phyloP scores from a whole-genome alignment of 2,888 invertebrate species.

The Melanophora roralis region DNA sequence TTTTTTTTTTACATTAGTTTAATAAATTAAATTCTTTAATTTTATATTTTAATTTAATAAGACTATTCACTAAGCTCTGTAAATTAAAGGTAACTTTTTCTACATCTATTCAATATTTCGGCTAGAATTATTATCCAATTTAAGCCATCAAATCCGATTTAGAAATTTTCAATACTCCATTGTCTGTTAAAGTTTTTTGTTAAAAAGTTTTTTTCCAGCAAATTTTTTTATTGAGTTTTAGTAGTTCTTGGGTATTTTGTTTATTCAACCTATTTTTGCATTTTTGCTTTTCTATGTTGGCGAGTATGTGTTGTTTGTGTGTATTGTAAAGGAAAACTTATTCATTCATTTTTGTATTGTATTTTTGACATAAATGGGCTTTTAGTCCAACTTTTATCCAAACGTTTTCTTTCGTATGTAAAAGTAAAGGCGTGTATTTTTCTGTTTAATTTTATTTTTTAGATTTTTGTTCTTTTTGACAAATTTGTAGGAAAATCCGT shows the following conservation, averaged over 20 bases:
- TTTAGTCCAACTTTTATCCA: conserved; percentile 56
- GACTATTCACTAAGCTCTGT: not conserved
- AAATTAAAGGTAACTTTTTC: too few species aligned
- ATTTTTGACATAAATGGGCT: conserved; percentile 63
- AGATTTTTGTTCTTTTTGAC: conserved; percentile 52
- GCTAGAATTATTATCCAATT: not conserved
- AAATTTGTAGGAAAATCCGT: conserved; percentile 63
- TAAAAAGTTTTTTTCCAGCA: not conserved
- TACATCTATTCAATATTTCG: not conserved
- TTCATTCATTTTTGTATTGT: conserved; percentile 57
- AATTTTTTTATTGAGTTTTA: conserved; percentile 8
- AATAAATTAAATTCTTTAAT: not conserved
- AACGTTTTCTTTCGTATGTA: conserved; percentile 16
- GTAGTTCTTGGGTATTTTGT: conserved; percentile 30
- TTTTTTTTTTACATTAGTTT: too few species aligned
- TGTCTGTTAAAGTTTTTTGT: conserved; percentile 37
- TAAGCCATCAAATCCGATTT: conserved; percentile 40
- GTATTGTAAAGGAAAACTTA: conserved; percentile 7
- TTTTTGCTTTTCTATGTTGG: conserved; percentile 15
- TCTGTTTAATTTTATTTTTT: not conserved
- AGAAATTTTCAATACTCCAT: conserved; percentile 11
- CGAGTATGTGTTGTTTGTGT: not conserved
- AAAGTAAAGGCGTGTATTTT: not conserved
- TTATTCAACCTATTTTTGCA: conserved; percentile 44
- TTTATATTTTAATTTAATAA: not conserved